Base-by-base conservation (phyloP, 2,797 vertebrate genomes). In the Fistularia tabacaria region DNA sequence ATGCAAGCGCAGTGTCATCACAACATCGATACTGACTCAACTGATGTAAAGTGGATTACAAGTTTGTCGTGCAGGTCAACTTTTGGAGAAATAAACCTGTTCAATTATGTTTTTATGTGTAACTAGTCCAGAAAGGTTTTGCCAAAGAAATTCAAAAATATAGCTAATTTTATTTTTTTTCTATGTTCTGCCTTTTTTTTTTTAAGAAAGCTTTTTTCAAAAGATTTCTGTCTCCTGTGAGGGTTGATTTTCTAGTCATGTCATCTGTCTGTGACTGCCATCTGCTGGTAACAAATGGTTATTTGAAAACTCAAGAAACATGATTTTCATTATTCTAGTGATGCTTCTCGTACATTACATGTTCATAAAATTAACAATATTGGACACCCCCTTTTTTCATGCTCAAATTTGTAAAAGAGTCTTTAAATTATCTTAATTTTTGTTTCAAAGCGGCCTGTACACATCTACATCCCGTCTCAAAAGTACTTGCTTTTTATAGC, bases 61-160 rank as follows among this genome's bases (percentile, higher is more conserved):
- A 10, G 13, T 71, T 71, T 82, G 58, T 66, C 10, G 7, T 61
- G 49, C 1, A n/a, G 73, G 74, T 58, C 75, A 80, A 77, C 66
- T 58, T 50, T 49, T 51, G 40, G 43, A 49, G 14, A 54, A 62
- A 48, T 13, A 57, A 15, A 45, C 12, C 12, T 64, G 79, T 66
- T 79, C 79, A 79, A 73, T 67, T 52, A 60, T 83, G 80, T 86
- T 25, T 25, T 65, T 54, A 83, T 80, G 85, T 83, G 81, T 85
- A 81, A 82, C 69, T 70, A 76, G 49, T 81, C 76, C 77, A 62
- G 54, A 70, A 49, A 46, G 37, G 10, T 44, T 12, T 62, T 69
- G 46, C 79, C 76, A 85, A 87, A 85, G 75, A 81, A 87, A 86
- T 87, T 25, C 5, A 25, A 84, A 87, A 88, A 54, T 67, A 43